Percentiles rank a stretch among this genome's conserved stretches.
Conservation (phyloP, 2,113 vertebrate species). For the Microtus pennsylvanicus region DNA sequence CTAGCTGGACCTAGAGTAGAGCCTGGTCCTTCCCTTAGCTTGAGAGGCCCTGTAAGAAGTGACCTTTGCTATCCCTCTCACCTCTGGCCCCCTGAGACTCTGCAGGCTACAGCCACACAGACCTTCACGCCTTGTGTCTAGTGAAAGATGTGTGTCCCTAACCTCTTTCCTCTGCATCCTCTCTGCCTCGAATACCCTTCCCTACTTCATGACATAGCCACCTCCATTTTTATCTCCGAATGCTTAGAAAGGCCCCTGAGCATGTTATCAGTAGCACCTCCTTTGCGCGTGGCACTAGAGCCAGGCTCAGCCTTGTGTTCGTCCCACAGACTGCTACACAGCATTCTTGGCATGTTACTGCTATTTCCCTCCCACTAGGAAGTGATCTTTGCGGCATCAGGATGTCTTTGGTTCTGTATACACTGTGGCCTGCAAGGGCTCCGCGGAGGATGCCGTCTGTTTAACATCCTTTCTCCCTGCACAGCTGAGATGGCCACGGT, state of each 20-base stretch:
- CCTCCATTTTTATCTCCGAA: background rate
- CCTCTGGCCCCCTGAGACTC: fast-evolving
- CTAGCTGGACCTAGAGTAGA: background rate
- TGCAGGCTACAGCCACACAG: background rate
- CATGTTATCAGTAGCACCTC: background rate
- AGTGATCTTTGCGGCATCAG: background rate
- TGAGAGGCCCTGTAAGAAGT: background rate
- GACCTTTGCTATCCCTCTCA: too few relatives aligned
- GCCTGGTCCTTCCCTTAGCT: background rate
- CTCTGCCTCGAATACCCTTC: background rate
- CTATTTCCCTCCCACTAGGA: background rate
- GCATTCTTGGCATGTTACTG: background rate
- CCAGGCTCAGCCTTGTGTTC: background rate
- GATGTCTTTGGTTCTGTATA: background rate
- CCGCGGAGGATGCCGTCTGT: background rate
- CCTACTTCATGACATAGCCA: background rate
- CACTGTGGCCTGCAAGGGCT: background rate
- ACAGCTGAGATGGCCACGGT: background rate
- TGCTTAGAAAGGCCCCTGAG: background rate
- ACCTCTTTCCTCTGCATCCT: background rate
- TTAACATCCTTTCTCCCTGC: background rate
- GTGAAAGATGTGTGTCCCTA: background rate
- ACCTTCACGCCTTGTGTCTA: background rate
- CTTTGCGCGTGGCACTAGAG: background rate
- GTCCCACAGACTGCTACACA: background rate